Base-by-base conservation (phyloP, 2,888 invertebrate species). In the Drosophila pseudotakahashii region DNA sequence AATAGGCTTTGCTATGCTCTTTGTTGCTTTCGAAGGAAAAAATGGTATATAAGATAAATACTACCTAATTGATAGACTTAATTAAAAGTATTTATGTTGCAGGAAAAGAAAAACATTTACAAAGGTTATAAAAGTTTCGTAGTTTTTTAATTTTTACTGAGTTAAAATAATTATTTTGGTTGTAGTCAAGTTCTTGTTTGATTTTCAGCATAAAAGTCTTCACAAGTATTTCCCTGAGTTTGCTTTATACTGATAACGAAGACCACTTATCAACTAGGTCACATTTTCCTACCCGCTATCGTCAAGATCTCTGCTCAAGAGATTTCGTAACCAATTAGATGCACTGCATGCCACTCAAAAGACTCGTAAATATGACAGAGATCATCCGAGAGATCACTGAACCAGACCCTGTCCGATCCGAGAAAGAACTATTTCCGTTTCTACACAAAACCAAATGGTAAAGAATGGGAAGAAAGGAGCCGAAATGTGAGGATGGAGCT, bases 381-480 rank as follows among this genome's bases (percentile, higher is more conserved):
- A 77, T 52, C 63, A 76, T 68, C 64, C 50, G 74, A 47, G 63
- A 64, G 74, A 79, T 82, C 76, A 73, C 57, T 82, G 85, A 78
- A 81, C 75, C 42, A 54, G 30, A 60, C 14, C 51, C 70, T 60
- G 70, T 77, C 66, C 61, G 72, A 77, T 77, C 69, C 61, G 70
- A 77, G 76, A 66, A 77, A 72, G 82, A 62, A 53, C 73, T 69
- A 85, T 85, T 85, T 81, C 86, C 81, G 85, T 82, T 82, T 45
- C 37, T 11, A 51, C 42, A 16, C n/a, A 42, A 44, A 36, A 42
- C 45, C 50, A 51, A 64, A 45, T 39, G 32, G 48, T 11, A 26
- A 60, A 50, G 53, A 48, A 41, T 61, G 41, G 41, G 23, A 62
- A 34, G 36, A 61, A 71, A 71, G 54, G 50, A 72, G 59, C 54